phyloP scores from a whole-genome alignment of 2,888 invertebrate genomes.

The Callyntrura sp. region DNA sequence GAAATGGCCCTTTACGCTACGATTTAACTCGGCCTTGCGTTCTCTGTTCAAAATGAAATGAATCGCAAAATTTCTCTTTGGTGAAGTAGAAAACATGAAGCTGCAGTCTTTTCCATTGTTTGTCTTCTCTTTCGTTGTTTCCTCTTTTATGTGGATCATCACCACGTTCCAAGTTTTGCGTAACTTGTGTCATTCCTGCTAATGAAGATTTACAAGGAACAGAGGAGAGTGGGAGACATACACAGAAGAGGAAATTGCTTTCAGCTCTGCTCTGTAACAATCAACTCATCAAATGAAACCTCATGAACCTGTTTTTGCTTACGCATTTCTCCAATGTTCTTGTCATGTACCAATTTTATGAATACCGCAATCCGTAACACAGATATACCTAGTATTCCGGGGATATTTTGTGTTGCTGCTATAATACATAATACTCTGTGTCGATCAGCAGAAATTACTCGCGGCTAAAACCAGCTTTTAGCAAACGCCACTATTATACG shows the following conservation, averaged over 20 bases:
- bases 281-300: slow-evolving; percentile 43
- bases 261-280: slow-evolving; percentile 45
- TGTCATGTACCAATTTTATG: background rate
- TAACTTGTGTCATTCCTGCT: too few species aligned
- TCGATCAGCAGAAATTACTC: too few species aligned
- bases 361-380: background rate
- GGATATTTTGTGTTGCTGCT: too few species aligned
- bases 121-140: background rate
- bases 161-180: too few species aligned
- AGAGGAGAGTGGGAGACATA: slow-evolving; percentile 22
- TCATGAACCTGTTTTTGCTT: background rate
- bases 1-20: too few species aligned
- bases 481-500: too few species aligned
- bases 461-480: too few species aligned
- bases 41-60: slow-evolving; percentile 12
- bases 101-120: background rate
- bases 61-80: slow-evolving; percentile 21
- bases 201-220: background rate
- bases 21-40: too few species aligned
- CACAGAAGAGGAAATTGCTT: slow-evolving; percentile 46
- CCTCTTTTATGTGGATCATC: too few species aligned
- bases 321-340: background rate
- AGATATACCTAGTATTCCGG: background rate
- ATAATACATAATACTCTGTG: too few species aligned
- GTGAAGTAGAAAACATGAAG: too few species aligned